phyloP scores from a whole-genome alignment of 2,888 invertebrate genomes.

The Linyphia triangularis region DNA sequence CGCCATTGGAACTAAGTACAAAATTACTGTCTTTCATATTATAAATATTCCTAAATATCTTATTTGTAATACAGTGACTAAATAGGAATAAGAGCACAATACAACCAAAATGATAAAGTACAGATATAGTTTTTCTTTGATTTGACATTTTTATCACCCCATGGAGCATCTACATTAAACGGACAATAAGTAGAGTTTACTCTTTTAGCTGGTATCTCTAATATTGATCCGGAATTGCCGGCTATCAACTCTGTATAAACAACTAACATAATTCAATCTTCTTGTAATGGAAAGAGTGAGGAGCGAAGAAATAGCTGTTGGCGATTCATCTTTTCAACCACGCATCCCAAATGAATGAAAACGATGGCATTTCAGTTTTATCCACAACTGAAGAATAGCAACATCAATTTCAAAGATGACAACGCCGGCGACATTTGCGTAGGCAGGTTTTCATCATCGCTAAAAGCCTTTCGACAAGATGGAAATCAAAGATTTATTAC shows the following conservation, averaged over 20 bases:
- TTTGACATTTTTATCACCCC: neutral
- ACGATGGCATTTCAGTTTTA: neutral
- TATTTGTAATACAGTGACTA: neutral
- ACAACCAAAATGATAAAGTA: neutral
- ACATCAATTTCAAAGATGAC: slow-evolving; percentile 66
- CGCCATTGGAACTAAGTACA: too few species aligned
- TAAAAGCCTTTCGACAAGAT: slow-evolving; percentile 68
- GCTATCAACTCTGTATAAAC: neutral
- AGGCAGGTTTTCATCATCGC: slow-evolving; percentile 62
- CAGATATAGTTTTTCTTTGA: neutral
- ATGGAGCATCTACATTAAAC: neutral
- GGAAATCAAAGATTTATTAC: slow-evolving; percentile 46
- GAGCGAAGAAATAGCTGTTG: neutral
- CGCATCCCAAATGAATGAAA: slow-evolving; percentile 27
- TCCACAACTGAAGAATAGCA: slow-evolving; percentile 25
- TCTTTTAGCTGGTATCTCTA: neutral
- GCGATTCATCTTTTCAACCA: slow-evolving; percentile 52
- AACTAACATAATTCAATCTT: slow-evolving; percentile 24
- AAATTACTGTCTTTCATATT: neutral
- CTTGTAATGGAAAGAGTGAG: neutral
- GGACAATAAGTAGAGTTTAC: neutral
- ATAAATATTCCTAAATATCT: neutral
- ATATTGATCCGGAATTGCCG: neutral
- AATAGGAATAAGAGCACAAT: neutral
- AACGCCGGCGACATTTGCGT: slow-evolving; percentile 57